phyloP scores from a whole-genome alignment of 2,888 invertebrate species.

The Tetramorium bicarinatum region DNA sequence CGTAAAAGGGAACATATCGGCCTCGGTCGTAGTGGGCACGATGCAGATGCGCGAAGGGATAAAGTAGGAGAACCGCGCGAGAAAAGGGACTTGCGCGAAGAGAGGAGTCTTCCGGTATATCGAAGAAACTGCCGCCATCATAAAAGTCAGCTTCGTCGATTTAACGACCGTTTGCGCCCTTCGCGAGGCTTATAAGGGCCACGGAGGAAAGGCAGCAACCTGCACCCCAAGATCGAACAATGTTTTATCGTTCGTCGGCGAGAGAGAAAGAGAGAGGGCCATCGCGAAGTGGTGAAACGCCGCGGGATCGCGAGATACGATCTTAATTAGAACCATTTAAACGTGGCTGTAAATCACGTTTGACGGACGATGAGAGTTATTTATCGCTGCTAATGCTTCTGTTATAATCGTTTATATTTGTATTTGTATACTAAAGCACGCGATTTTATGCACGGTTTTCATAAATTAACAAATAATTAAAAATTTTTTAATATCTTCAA shows the following conservation, averaged over 20 bases:
- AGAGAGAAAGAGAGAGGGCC: not conserved
- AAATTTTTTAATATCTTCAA: not conserved
- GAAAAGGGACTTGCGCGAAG: constrained; percentile 15
- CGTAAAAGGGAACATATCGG: constrained; percentile 49
- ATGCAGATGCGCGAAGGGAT: constrained; percentile 42
- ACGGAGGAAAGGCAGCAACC: constrained; percentile 15
- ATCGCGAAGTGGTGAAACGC: constrained; percentile 1
- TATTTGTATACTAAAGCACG: not conserved
- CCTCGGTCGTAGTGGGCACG: not conserved
- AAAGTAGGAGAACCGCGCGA: constrained; percentile 6
- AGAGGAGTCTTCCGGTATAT: constrained; percentile 58
- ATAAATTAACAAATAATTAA: not conserved
- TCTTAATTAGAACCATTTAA: constrained; percentile 65
- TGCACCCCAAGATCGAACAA: constrained; percentile 21
- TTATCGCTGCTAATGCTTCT: constrained; percentile 16
- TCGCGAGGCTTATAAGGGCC: constrained; percentile 1
- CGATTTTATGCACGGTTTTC: not conserved
- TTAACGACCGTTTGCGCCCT: constrained; percentile 57
- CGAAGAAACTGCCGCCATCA: constrained; percentile 55
- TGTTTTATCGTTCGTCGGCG: constrained; percentile 19
- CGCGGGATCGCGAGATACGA: constrained; percentile 35
- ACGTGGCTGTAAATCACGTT: constrained; percentile 20
- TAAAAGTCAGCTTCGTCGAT: constrained; percentile 61
- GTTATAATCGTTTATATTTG: constrained; percentile 12
- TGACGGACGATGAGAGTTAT: constrained; percentile 26